Conservation (phyloP, 1,140 invertebrate species). For the Drosophila fuyamai region DNA sequence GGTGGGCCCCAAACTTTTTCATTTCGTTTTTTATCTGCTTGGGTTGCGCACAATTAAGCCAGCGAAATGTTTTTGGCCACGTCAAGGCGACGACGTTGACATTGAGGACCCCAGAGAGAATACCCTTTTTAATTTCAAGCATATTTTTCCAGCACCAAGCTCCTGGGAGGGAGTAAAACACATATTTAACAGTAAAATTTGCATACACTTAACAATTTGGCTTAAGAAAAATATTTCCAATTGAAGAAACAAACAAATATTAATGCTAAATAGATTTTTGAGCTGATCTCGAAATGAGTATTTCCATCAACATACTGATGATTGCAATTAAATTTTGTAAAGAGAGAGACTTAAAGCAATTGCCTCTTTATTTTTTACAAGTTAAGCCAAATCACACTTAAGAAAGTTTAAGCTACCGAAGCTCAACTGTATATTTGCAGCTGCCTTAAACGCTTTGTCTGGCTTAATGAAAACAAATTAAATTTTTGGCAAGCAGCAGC, state of each 20-base stretch:
- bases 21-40: constrained; percentile 74
- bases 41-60: constrained; percentile 78
- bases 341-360: background rate
- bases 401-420: background rate
- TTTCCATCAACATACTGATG: background rate
- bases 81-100: constrained; percentile 40
- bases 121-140: constrained; percentile 77
- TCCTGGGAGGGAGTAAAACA: constrained; percentile 4
- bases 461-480: constrained; percentile 79
- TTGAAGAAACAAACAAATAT: too few relatives aligned
- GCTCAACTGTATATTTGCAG: constrained; percentile 38
- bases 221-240: too few relatives aligned
- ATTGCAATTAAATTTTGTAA: background rate
- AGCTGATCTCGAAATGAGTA: too few relatives aligned
- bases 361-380: constrained; percentile 1
- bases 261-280: too few relatives aligned
- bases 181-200: constrained; percentile 26
- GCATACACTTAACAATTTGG: background rate
- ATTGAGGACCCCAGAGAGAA: constrained; percentile 43
- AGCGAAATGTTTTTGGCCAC: constrained; percentile 68
- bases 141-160: constrained; percentile 43
- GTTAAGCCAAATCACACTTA: background rate
- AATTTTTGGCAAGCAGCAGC: constrained; percentile 65
- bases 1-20: constrained; percentile 68
- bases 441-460: constrained; percentile 67